A percentile compares a stretch with the other conserved stretches of the same genome.
Evolutionary conservation across 2,113 vertebrate species (phyloP).

Genomic region (Megaceryle torquata): DNA sequence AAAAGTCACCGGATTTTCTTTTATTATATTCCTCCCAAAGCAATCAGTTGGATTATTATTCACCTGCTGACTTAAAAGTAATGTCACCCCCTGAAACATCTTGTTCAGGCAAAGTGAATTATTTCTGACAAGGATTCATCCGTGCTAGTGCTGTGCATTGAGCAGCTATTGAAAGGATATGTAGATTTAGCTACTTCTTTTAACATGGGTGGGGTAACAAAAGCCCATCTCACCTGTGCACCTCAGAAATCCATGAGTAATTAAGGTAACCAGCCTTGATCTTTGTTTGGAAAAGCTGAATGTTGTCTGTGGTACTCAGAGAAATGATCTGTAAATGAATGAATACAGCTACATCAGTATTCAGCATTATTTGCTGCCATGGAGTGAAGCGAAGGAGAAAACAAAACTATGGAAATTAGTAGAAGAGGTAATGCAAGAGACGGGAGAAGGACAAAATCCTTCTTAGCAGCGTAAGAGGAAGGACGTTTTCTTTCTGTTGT

Average conservation of each 20-base stretch:
- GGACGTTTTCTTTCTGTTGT: not conserved
- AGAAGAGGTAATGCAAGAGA: not conserved
- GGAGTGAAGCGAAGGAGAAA: slow-evolving; percentile 32
- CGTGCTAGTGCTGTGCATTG: not conserved
- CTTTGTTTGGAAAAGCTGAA: slow-evolving; percentile 25
- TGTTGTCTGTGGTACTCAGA: not conserved
- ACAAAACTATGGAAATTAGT: slow-evolving; percentile 63
- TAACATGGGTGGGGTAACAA: not conserved
- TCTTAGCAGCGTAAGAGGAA: not conserved
- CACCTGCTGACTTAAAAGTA: slow-evolving; percentile 53
- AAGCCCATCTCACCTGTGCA: slow-evolving; percentile 3
- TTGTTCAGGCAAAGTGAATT: slow-evolving; percentile 54
- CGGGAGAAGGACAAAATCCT: slow-evolving; percentile 8
- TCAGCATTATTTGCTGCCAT: slow-evolving; percentile 12
- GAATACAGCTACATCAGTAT: not conserved
- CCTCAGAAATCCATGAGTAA: slow-evolving; percentile 35
- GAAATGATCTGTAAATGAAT: slow-evolving; percentile 41
- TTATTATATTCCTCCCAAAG: slow-evolving; percentile 15
- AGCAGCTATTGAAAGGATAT: slow-evolving; percentile 18
- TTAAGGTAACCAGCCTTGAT: slow-evolving; percentile 44
- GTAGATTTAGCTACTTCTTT: slow-evolving; percentile 19
- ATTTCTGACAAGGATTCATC: slow-evolving; percentile 48
- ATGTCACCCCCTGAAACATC: slow-evolving; percentile 39
- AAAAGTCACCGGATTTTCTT: slow-evolving; percentile 16
- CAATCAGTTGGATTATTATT: slow-evolving; percentile 43